These are phyloP conservation scores for Hymenopus coronatus DNA, from an alignment of 2,888 invertebrate species.

Conservation along the genomic window DNA sequence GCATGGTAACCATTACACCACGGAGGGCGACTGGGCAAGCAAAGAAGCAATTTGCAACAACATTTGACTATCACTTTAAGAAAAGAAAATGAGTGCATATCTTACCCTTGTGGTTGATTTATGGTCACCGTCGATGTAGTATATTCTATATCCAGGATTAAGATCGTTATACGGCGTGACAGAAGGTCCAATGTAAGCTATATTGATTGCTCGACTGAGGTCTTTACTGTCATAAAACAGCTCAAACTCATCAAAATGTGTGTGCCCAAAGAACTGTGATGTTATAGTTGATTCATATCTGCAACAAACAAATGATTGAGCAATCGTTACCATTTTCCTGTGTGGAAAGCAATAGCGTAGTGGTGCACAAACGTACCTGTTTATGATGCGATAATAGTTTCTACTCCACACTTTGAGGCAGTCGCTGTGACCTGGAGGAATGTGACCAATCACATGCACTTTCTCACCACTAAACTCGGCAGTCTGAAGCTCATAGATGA, in stretches of 20 bases:
- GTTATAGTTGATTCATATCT: slow-evolving; percentile 83
- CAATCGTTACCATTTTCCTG: not conserved
- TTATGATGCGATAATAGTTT: slow-evolving; percentile 86
- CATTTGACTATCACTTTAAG: too few species aligned
- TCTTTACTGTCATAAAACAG: slow-evolving; percentile 85
- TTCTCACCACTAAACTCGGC: slow-evolving; percentile 93
- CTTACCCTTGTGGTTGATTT: slow-evolving; percentile 74
- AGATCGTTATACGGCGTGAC: slow-evolving; percentile 90
- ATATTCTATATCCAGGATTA: slow-evolving; percentile 94
- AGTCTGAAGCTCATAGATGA: slow-evolving; percentile 88
- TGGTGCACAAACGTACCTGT: slow-evolving; percentile 53
- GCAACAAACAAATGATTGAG: slow-evolving; percentile 18
- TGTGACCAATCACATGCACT: slow-evolving; percentile 95
- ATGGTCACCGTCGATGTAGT: slow-evolving; percentile 92
- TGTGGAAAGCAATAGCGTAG: not conserved
- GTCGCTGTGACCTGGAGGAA: slow-evolving; percentile 91
- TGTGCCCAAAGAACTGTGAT: slow-evolving; percentile 91
- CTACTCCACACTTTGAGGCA: slow-evolving; percentile 94
- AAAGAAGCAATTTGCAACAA: too few species aligned
- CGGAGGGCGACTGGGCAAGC: too few species aligned
- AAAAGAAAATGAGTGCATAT: slow-evolving; percentile 14
- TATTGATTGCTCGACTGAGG: slow-evolving; percentile 75
- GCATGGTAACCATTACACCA: too few species aligned
- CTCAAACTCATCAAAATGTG: slow-evolving; percentile 92
- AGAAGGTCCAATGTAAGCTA: slow-evolving; percentile 92